Evolutionary conservation across 2,888 invertebrate genomes (phyloP).

Genomic region (Artemia sinica): DNA sequence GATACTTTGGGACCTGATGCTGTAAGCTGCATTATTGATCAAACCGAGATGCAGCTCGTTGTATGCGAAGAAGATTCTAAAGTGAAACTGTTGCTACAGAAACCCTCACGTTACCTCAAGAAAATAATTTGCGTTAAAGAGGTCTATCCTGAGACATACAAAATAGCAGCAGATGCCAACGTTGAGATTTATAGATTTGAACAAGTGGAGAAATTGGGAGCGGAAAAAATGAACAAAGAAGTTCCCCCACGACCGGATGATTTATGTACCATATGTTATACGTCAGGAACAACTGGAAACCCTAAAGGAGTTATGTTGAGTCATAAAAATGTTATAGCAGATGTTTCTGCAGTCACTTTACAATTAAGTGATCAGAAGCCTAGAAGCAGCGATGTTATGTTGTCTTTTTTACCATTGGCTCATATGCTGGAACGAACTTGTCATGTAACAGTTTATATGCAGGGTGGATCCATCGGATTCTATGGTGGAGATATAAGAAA

Average conservation of each 20-base stretch:
- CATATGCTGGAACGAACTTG: conserved; percentile 94
- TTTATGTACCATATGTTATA: conserved; percentile 87
- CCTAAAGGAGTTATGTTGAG: conserved; percentile 95
- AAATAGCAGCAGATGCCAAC: conserved; percentile 61
- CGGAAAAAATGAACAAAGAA: conserved; percentile 52
- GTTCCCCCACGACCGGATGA: conserved; percentile 68
- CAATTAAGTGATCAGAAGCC: conserved; percentile 76
- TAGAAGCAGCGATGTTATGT: conserved; percentile 57
- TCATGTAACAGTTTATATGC: conserved; percentile 36
- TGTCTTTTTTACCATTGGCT: conserved; percentile 88
- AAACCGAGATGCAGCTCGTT: conserved; percentile 75
- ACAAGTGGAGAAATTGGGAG: conserved; percentile 66
- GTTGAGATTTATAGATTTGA: conserved; percentile 63
- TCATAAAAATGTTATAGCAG: conserved; percentile 82
- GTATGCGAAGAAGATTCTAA: conserved; percentile 79
- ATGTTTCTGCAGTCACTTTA: conserved; percentile 64
- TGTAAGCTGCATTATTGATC: conserved; percentile 86
- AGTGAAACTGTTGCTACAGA: conserved; percentile 64
- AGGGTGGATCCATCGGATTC: conserved; percentile 87
- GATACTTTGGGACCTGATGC: conserved; percentile 93
- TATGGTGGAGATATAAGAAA: conserved; percentile 79
- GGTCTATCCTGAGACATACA: conserved; percentile 55
- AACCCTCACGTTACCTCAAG: conserved; percentile 59
- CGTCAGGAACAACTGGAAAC: conserved; percentile 88
- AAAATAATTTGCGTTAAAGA: conserved; percentile 66